A percentile compares a stretch with the other conserved stretches of the same genome.
phyloP scores from a whole-genome alignment of 2,113 vertebrate species.

The Bos taurus region ARS-UCD2.0 NC_037342.1:75189501-75190000 shows the following conservation, averaged over 20 bases:
- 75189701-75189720: background rate
- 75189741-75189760: background rate
- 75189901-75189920: background rate
- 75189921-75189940: background rate
- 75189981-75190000: background rate
- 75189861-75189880: background rate
- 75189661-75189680: background rate
- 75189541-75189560: background rate
- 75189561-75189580: background rate
- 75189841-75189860: background rate
- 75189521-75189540: background rate
- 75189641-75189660: background rate
- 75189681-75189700: background rate
- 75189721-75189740: background rate
- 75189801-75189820: background rate
- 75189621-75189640: background rate
- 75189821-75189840: background rate
- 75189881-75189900: background rate
- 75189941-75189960: background rate
- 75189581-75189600: background rate
- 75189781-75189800: background rate
- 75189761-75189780: background rate
- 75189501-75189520: background rate
- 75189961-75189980: background rate
- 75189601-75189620: background rate